Evolutionary conservation across 2,797 vertebrate species (phyloP).

Genomic region (Labroides dimidiatus): DNA sequence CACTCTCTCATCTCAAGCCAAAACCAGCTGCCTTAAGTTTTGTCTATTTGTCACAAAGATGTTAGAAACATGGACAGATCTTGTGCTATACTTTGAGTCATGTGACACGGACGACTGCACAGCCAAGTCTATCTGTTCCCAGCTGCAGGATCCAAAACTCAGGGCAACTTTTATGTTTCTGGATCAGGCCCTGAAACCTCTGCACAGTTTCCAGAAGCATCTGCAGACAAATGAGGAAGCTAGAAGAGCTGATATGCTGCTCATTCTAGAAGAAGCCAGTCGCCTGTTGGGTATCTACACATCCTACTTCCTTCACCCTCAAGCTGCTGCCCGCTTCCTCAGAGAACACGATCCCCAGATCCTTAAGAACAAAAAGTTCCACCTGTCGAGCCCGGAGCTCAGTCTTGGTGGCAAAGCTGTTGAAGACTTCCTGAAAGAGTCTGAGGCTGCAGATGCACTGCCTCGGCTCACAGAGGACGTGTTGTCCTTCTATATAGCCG

Average conservation of each 20-base stretch:
- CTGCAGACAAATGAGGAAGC: conserved; percentile 54
- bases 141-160: conserved; percentile 77
- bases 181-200: conserved; percentile 75
- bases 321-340: conserved; percentile 72
- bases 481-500: conserved; percentile 73
- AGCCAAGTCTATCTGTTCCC: conserved; percentile 67
- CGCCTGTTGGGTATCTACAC: conserved; percentile 74
- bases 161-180: conserved; percentile 80
- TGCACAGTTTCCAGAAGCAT: conserved; percentile 69
- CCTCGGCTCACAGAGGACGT: conserved; percentile 57
- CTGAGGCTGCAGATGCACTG: conserved; percentile 35
- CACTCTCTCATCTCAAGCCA: conserved; percentile 28
- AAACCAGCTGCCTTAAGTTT: conserved; percentile 71
- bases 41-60: conserved; percentile 65
- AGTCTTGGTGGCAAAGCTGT: conserved; percentile 63
- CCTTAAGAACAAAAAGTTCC: conserved; percentile 65
- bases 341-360: conserved; percentile 65
- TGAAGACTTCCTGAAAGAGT: conserved; percentile 70
- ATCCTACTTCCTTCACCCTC: conserved; percentile 74
- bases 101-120: conserved; percentile 56
- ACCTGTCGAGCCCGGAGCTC: conserved; percentile 65
- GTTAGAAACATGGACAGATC: conserved; percentile 76
- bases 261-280: conserved; percentile 75
- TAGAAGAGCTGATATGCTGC: conserved; percentile 56
- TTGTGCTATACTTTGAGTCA: conserved; percentile 73